Evolutionary conservation across 2,113 vertebrate genomes (phyloP), one percentile per base, ranked within the genome.

Genomic region (Neofelis nebulosa): DNA sequence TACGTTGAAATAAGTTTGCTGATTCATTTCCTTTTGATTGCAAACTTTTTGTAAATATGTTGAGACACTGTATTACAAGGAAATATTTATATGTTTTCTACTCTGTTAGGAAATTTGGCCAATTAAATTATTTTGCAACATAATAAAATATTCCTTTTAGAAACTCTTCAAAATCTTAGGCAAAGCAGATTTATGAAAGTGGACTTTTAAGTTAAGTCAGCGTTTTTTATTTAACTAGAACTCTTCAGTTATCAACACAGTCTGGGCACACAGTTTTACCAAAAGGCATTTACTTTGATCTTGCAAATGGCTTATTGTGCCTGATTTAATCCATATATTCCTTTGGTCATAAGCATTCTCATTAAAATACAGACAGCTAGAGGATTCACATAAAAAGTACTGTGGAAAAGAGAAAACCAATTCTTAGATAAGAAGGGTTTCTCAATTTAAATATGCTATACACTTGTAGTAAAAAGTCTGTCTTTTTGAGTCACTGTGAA

Each of bases 321-420:
- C 11, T 89, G 50, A 81, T 93, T 79, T 98, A 97, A 97, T 97
- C 31, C 78, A 15, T 73, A 31, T 52, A 50, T 97, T 97, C 45
- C 52, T 96, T 97, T 73, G 84, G 6, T 36, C 63, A 31, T 48
- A 97, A 97, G 92, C 1, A 94, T 14, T 18, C 1, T 91, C n/a
- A 87, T 96, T 96, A 97, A 97, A 78, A 96, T 94, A 91, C 8
- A 96, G 36, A 63, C 19, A 95, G n/a, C 55, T 95, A 96, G 5
- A 97, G 8, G 6, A 74, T 80, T 94, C 68, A 90, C 0, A 85
- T 65, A 73, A 50, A 50, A 91, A 71, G 3, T 93, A 76, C 41
- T 33, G 0, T 93, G 27, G 57, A 83, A 76, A 88, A 74, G 86
- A 86, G 76, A 92, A 81, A 96, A 93, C 15, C 33, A 97, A 84